Evolutionary conservation across 37 sponge, comb jelly and placozoan genomes (phyloP), one percentile per base, ranked within the genome.

Genomic region (Halichondria panicea): DNA sequence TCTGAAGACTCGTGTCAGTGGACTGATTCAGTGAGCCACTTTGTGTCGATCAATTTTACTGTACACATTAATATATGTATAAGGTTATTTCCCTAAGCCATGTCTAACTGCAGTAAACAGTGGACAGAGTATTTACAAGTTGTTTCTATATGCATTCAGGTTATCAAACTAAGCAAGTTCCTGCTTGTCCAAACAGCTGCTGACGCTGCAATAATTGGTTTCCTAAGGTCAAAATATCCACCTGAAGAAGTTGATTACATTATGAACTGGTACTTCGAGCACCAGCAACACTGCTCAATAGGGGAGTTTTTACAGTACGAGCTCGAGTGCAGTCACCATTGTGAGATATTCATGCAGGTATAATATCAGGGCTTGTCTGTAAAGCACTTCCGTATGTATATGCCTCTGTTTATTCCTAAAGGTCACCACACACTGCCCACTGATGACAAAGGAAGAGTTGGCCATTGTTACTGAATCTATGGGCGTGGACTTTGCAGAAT

Each of bases 401-500:
- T n/a, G n/a, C n/a, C 3, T 21, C 12, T n/a, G 15, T 2, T 12
- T 25, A 21, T 55, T 57, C 0, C 19, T 86, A 24, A 79, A 93
- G 81, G 94, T 93, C 3, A 93, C 94, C 21, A 93, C 94, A 50
- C 91, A 93, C 48, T 78, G 91, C 30, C 90, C 79, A 38, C 86
- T 89, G 11, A 80, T 93, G 31, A 74, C 80, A 25, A 33, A 33
- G 18, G 63, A 45, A 0, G 87, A 82, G 30, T 42, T 80, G 13
- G 78, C 66, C 7, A 50, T 76, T 9, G 34, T 81, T 22, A 35
- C 39, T 25, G 48, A 32, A 15, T n/a, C 18, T 38, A 13, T 63
- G 11, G 22, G 18, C 54, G 33, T 33, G 54, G 9, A 74, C 15
- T 22, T 69, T 22, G 1, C 37, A 19, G 40, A 37, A 39, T 63